phyloP scores from a whole-genome alignment of 2,113 vertebrate genomes.

The Micronycteris hirsuta region DNA sequence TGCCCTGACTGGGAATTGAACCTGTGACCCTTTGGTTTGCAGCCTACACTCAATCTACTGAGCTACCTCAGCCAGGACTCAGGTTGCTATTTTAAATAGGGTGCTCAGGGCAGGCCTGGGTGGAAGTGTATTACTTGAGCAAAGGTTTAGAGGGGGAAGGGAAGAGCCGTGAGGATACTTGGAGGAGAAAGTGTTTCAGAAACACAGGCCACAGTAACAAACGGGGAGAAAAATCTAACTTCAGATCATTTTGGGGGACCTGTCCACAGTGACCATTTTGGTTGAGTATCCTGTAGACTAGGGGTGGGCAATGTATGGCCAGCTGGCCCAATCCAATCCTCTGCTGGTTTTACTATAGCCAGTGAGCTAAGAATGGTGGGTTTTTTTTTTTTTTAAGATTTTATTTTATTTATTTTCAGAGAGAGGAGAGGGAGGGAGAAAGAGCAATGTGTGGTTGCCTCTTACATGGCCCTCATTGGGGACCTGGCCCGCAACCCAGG shows the following conservation, averaged over 20 bases:
- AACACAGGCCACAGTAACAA: neutral
- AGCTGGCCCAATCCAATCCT: neutral
- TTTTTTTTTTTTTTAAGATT: too few relatives aligned
- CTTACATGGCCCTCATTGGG: too few relatives aligned
- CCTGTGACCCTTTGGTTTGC: too few relatives aligned
- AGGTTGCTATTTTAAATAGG: neutral
- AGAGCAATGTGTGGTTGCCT: too few relatives aligned
- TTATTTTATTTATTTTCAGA: too few relatives aligned
- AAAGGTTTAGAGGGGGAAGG: neutral
- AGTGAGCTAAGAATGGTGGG: neutral
- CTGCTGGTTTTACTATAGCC: neutral
- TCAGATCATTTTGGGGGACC: neutral
- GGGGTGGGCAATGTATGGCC: neutral
- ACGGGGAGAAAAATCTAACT: neutral
- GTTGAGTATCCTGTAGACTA: neutral
- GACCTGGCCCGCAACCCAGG: too few relatives aligned
- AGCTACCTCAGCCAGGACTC: too few relatives aligned
- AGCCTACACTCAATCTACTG: too few relatives aligned
- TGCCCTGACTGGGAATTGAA: too few relatives aligned
- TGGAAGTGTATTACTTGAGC: neutral
- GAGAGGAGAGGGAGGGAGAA: too few relatives aligned
- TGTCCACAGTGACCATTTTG: neutral
- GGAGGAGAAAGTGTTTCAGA: too few relatives aligned
- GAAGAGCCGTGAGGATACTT: neutral
- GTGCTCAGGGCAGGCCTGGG: neutral